These are phyloP conservation scores for Sphaeridia pumilis DNA, from an alignment of 2,888 invertebrate species.

Conservation along the genomic window DNA sequence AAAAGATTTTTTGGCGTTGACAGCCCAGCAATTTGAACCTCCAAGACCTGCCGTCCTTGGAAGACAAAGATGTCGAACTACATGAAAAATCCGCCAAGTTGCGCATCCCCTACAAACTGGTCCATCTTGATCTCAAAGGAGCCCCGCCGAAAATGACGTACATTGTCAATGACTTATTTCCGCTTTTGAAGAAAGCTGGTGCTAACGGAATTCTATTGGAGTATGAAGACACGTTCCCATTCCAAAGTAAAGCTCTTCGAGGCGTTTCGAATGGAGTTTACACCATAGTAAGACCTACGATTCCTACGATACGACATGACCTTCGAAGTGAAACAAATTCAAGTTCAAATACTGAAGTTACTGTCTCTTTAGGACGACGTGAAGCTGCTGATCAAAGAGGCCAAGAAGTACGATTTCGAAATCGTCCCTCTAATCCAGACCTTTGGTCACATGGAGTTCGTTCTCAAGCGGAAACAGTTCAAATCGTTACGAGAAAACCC, in stretches of 20 bases:
- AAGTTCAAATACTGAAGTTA: too few relatives aligned
- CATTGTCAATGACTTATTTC: slow-evolving; percentile 37
- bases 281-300: slow-evolving; percentile 34
- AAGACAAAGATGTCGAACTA: not conserved
- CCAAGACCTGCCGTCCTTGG: not conserved
- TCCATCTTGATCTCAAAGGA: slow-evolving; percentile 47
- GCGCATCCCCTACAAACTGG: slow-evolving; percentile 34
- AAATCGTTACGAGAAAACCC: slow-evolving; percentile 41
- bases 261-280: slow-evolving; percentile 40
- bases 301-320: too few relatives aligned
- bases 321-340: too few relatives aligned
- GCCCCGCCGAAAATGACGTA: slow-evolving; percentile 44
- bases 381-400: slow-evolving; percentile 37
- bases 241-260: slow-evolving; percentile 41
- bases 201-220: slow-evolving; percentile 49
- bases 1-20: not conserved
- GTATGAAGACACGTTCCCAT: slow-evolving; percentile 54
- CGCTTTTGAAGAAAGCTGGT: slow-evolving; percentile 38
- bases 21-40: not conserved
- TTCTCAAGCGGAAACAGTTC: slow-evolving; percentile 42
- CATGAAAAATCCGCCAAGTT: slow-evolving; percentile 4
- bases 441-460: slow-evolving; percentile 46
- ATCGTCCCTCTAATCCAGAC: slow-evolving; percentile 46
- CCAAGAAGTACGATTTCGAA: slow-evolving; percentile 39
- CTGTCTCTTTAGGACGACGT: slow-evolving; percentile 29